A percentile compares a stretch with the other conserved stretches of the same genome.
phyloP scores from a whole-genome alignment of 2,888 invertebrate genomes.

The Trissolcus japonicus region DNA sequence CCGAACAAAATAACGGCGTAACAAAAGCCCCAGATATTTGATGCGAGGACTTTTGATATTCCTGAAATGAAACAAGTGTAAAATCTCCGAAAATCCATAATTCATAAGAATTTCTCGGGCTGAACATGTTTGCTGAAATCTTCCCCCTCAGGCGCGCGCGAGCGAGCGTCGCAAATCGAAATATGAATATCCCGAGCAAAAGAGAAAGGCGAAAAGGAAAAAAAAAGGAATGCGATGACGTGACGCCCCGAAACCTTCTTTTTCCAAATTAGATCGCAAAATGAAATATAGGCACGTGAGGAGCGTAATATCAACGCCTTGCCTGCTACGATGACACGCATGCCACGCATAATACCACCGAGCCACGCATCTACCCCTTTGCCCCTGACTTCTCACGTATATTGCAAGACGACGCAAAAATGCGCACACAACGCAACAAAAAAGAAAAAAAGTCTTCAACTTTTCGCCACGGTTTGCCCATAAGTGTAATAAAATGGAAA shows the following conservation, averaged over 20 bases:
- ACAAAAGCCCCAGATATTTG: conserved; percentile 43
- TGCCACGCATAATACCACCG: conserved; percentile 54
- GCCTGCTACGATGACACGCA: conserved; percentile 62
- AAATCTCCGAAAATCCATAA: conserved; percentile 63
- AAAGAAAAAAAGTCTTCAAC: not conserved
- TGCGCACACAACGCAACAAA: conserved; percentile 7
- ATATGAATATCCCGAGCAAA: conserved; percentile 59
- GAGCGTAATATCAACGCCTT: conserved; percentile 60
- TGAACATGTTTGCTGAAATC: conserved; percentile 52
- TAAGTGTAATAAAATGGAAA: conserved; percentile 20
- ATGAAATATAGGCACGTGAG: conserved; percentile 59
- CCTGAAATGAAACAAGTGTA: conserved; percentile 61
- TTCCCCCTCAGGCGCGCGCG: conserved; percentile 28
- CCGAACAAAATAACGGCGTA: conserved; percentile 30
- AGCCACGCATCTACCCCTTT: conserved; percentile 38
- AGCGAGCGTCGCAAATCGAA: conserved; percentile 58
- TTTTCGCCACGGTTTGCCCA: not conserved
- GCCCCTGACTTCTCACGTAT: conserved; percentile 24
- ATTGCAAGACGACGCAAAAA: conserved; percentile 38
- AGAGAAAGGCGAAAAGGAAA: conserved; percentile 28
- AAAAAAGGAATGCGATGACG: conserved; percentile 35
- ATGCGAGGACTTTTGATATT: conserved; percentile 43
- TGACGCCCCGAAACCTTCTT: conserved; percentile 41
- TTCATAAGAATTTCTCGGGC: conserved; percentile 56
- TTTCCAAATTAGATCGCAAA: conserved; percentile 58